phyloP scores from a whole-genome alignment of 1,140 invertebrate species.

The Grapholita molesta region DNA sequence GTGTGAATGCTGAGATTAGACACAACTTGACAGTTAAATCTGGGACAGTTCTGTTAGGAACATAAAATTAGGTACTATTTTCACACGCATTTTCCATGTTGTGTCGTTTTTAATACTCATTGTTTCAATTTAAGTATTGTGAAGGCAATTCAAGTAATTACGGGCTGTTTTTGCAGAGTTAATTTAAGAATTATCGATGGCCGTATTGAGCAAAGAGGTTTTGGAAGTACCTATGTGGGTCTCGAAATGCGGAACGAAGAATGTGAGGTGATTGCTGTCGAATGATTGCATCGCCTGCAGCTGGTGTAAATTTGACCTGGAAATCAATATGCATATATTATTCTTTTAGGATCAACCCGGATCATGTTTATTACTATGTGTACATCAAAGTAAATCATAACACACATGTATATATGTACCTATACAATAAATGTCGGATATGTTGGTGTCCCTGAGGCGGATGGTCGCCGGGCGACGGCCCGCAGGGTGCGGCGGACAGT shows the following conservation, averaged over 20 bases:
- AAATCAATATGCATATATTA: no score
- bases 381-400: no score
- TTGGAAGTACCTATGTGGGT: slow-evolving; percentile 1
- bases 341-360: no score
- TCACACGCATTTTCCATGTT: neutral
- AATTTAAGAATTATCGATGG: neutral
- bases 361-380: no score
- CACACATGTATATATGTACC: no score
- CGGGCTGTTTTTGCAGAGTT: neutral
- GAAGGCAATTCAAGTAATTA: neutral
- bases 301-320: neutral
- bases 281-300: slow-evolving; percentile 22
- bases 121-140: neutral
- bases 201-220: no score
- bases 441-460: no score
- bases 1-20: neutral
- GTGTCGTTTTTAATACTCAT: no score
- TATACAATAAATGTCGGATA: no score
- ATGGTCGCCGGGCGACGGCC: no score
- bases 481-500: slow-evolving; percentile 42
- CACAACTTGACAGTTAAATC: neutral
- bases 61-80: neutral
- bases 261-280: slow-evolving; percentile 53
- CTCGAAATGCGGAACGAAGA: slow-evolving; percentile 52
- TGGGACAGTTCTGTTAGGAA: neutral